Evolutionary conservation across 2,888 invertebrate genomes (phyloP).

Genomic region (Hylaea fasciaria): DNA sequence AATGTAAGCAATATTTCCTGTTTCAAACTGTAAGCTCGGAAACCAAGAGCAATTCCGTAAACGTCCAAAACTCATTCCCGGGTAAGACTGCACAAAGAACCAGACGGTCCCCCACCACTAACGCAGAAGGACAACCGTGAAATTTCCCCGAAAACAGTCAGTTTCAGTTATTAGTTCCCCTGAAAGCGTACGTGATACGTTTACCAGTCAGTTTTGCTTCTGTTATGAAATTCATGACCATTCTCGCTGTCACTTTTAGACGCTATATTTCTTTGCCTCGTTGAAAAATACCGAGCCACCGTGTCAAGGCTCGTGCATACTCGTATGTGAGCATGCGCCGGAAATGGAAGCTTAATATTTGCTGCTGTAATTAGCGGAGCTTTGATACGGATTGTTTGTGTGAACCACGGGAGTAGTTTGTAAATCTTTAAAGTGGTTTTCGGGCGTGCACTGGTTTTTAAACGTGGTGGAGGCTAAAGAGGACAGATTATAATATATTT

Average conservation of each 20-base stretch:
- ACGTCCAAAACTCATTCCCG: slow-evolving; percentile 10
- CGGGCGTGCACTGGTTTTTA: slow-evolving; percentile 18
- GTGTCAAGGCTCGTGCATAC: slow-evolving; percentile 50
- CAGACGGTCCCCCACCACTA: slow-evolving; percentile 10
- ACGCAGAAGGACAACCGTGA: slow-evolving; percentile 43
- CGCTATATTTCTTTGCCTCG: slow-evolving; percentile 34
- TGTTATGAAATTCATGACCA: slow-evolving; percentile 51
- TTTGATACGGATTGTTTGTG: slow-evolving; percentile 51
- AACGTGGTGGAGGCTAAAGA: not conserved
- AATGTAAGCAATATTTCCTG: no score
- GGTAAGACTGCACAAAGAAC: no score
- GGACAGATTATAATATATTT: no score
- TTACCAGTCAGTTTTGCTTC: slow-evolving; percentile 37
- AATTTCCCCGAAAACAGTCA: slow-evolving; percentile 41
- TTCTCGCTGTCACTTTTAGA: slow-evolving; percentile 43
- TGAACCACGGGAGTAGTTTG: slow-evolving; percentile 40
- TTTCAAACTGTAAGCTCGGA: not conserved
- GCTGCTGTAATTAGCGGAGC: slow-evolving; percentile 60
- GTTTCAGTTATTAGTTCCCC: slow-evolving; percentile 46
- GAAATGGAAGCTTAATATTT: slow-evolving; percentile 65
- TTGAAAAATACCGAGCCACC: slow-evolving; percentile 47
- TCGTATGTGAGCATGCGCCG: slow-evolving; percentile 50
- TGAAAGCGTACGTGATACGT: slow-evolving; percentile 49
- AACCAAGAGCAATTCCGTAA: slow-evolving; percentile 13
- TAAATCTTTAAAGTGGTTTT: slow-evolving; percentile 41